Base-by-base conservation (phyloP, 1,140 invertebrate genomes). In the Cecropterus lyciades region DNA sequence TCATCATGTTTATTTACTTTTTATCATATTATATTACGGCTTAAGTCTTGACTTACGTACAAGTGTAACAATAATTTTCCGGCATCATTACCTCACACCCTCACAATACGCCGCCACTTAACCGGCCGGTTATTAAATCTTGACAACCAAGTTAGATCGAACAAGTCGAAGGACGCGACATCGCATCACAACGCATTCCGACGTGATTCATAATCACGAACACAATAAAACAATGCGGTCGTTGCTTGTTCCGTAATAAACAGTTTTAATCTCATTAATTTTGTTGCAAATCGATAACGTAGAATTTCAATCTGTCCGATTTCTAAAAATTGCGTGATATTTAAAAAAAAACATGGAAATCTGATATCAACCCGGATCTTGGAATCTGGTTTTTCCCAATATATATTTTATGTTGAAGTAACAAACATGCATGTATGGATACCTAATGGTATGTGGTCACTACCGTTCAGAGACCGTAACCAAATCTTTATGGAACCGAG, bases 141-240 rank as follows among this genome's bases (percentile, higher is more conserved):
- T 46, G 40, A 59, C 42, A 27, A 59, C 27, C 15, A 49, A 60
- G 45, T 59, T 59, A 27, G 42, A 59, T 60, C 45, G 57, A 60
- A 20, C 20, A 20, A 60, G 24, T 37, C 42, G 60, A 68, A 65
- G 62, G 52, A 24, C 51, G 33, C 56, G 70, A 64, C 48, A 64
- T 70, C 53, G 10, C 33, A 37, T 37, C 30, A n/a, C 33, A 42
- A 63, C 65, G 63, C 66, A 69, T 73, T 69, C 59, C 70, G 14
- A 20, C 57, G 37, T 75, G 70, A 75, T 69, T 75, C 70, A 70
- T 66, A 67, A 62, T 55, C 53, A 64, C 63, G 53, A 65, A 70
- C 65, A 65, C 45, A 69, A 73, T 55, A 53, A 68, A 69, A 66
- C 53, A 52, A 74, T 68, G 65, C 57, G 62, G 65, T 59, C 66